Base-by-base conservation (phyloP, 1,140 invertebrate species). In the Mycetomoellerius zeteki region DNA sequence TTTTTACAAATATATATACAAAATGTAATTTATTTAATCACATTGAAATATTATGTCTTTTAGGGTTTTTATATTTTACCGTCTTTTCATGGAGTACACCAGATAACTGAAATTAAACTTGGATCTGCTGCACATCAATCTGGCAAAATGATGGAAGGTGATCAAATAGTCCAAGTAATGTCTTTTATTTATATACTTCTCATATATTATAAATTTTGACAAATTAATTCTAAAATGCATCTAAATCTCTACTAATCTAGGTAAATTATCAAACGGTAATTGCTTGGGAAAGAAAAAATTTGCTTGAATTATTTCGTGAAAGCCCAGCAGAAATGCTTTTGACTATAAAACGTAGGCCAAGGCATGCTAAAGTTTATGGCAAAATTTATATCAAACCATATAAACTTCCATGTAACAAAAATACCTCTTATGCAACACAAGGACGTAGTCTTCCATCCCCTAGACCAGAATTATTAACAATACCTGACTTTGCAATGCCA, bases 211-310 rank as follows among this genome's bases (percentile, higher is more conserved):
- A 65, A 19, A 60, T 80, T 60, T 33, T 24, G 27, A 12, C 37
- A 72, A 60, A 6, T 65, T 60, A 19, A 43, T 77, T 64, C 24
- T 52, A 64, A 75, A 72, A 81, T 86, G 72, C 47, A 69, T 24
- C 21, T 75, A 37, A 81, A 86, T 67, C 62, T 43, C 37, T 43
- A 0, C n/a, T 90, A 97, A n/a, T n/a, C 24, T 96, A 98, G 96
- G 97, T 98, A 14, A 98, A 98, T 95, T 98, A 98, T 94, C 98
- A 98, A 94, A 98, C 98, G n/a, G 98, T 98, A 21, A 98, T 98
- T 88, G 98, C 98, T 1, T 98, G 98, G 98, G 97, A 98, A 89
- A 95, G 97, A 54, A 98, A 98, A 92, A 98, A 98, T 90, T 97
- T 98, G n/a, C 96, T 98, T 64, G 96, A 96, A 84, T 95, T 98